These are phyloP conservation scores for Athripsodes cinereus DNA, from an alignment of 2,888 invertebrate species.

Conservation along the genomic window DNA sequence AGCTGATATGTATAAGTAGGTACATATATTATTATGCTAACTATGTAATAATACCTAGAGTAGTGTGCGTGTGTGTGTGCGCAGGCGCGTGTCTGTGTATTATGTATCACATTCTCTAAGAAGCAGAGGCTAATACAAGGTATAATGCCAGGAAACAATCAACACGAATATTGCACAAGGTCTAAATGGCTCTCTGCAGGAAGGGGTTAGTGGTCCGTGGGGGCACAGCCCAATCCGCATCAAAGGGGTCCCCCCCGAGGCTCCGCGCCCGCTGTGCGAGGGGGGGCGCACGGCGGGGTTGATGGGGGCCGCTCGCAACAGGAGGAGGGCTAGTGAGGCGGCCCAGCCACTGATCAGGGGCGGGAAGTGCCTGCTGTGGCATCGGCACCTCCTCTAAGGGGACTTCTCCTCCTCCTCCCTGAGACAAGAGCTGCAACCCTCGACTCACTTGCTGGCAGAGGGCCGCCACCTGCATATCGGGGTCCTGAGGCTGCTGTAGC, in stretches of 20 bases:
- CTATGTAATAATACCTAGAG: no score
- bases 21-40: no score
- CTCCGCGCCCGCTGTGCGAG: constrained; percentile 45
- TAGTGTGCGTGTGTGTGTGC: no score
- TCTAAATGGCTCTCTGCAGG: constrained; percentile 31
- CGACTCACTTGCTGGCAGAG: constrained; percentile 77
- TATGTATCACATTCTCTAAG: no score
- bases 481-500: constrained; percentile 49
- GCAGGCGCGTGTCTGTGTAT: no score
- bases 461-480: constrained; percentile 51
- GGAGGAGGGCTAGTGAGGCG: constrained; percentile 55
- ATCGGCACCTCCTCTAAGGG: constrained; percentile 29
- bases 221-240: constrained; percentile 76
- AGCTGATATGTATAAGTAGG: no score
- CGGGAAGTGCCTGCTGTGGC: constrained; percentile 39
- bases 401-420: constrained; percentile 23
- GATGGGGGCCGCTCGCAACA: constrained; percentile 50
- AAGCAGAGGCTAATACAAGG: no score
- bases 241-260: constrained; percentile 67
- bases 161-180: no score
- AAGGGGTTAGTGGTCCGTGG: constrained; percentile 56
- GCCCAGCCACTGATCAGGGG: constrained; percentile 80
- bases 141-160: no score
- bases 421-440: constrained; percentile 65
- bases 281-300: constrained; percentile 36